phyloP scores from a whole-genome alignment of 1,140 invertebrate species.

The Drosophila grimshawi region DNA sequence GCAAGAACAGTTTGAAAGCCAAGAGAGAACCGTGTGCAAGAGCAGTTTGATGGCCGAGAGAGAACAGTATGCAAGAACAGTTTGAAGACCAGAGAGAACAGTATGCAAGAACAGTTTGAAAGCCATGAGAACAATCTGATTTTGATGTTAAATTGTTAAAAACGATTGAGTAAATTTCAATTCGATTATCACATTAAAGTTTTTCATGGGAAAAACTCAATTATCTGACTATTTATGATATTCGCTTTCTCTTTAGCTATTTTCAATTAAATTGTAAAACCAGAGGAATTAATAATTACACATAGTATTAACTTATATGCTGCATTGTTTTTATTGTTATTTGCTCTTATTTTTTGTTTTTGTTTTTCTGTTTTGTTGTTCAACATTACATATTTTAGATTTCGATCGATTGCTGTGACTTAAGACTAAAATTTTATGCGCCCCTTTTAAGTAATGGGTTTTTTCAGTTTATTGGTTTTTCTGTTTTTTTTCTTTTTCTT shows the following conservation, averaged over 20 bases:
- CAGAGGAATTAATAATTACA: constrained; percentile 23
- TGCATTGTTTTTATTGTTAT: constrained; percentile 54
- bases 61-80: neutral
- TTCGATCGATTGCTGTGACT: constrained; percentile 63
- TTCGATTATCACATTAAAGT: too few relatives aligned
- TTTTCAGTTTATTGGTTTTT: constrained; percentile 33
- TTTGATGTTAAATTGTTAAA: too few relatives aligned
- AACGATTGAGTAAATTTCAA: too few relatives aligned
- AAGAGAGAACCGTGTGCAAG: neutral
- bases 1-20: too few relatives aligned
- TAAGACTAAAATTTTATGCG: constrained; percentile 68
- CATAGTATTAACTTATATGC: constrained; percentile 60
- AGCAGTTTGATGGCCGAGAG: neutral
- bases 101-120: too few relatives aligned
- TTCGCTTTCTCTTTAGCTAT: too few relatives aligned
- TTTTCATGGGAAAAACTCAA: too few relatives aligned
- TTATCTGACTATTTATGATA: too few relatives aligned
- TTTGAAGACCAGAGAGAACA: neutral
- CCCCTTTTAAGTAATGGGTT: constrained; percentile 44
- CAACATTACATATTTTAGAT: constrained; percentile 63
- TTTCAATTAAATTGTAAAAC: too few relatives aligned
- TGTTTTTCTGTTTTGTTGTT: constrained; percentile 49
- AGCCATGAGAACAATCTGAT: neutral
- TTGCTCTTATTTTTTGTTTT: constrained; percentile 41
- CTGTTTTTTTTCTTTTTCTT: constrained; percentile 8